Evolutionary conservation across 2,113 vertebrate species (phyloP).

Genomic region (Oryzias celebensis): DNA sequence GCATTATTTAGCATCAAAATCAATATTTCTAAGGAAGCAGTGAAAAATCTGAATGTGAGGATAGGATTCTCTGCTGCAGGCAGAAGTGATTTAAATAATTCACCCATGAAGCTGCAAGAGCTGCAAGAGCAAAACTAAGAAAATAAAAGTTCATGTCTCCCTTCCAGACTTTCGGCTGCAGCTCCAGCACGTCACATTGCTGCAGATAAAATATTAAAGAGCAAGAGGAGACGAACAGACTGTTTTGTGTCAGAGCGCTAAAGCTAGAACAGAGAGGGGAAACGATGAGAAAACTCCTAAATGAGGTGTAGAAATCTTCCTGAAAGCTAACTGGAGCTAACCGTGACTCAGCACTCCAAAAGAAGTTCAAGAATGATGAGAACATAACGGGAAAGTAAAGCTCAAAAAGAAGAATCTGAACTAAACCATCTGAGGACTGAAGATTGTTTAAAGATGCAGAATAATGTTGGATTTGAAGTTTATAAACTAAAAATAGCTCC

Average conservation of each 20-base stretch:
- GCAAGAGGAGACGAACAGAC: slow-evolving; percentile 21
- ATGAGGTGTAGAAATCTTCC: too few species aligned
- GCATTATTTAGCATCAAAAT: slow-evolving; percentile 52
- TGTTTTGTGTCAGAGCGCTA: slow-evolving; percentile 8
- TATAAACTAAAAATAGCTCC: too few species aligned
- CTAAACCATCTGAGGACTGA: too few species aligned
- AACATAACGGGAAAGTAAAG: too few species aligned
- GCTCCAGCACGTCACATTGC: slow-evolving; percentile 34
- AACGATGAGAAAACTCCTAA: background rate
- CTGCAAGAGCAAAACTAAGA: slow-evolving; percentile 42
- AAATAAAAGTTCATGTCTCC: slow-evolving; percentile 48
- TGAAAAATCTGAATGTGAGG: slow-evolving; percentile 32
- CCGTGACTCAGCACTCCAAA: too few species aligned
- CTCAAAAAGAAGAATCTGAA: too few species aligned
- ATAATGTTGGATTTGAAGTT: too few species aligned
- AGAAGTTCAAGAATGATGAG: too few species aligned
- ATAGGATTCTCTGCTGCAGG: slow-evolving; percentile 49
- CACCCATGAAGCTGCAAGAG: slow-evolving; percentile 37
- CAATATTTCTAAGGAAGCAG: slow-evolving; percentile 30
- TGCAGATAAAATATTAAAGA: slow-evolving; percentile 60
- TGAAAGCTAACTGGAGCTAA: too few species aligned
- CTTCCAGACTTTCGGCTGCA: slow-evolving; percentile 20
- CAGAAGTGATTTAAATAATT: slow-evolving; percentile 56
- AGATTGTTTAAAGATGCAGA: too few species aligned
- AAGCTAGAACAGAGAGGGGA: slow-evolving; percentile 16